Conservation (phyloP, 2,797 vertebrate species). For the Esox masquinongy region DNA sequence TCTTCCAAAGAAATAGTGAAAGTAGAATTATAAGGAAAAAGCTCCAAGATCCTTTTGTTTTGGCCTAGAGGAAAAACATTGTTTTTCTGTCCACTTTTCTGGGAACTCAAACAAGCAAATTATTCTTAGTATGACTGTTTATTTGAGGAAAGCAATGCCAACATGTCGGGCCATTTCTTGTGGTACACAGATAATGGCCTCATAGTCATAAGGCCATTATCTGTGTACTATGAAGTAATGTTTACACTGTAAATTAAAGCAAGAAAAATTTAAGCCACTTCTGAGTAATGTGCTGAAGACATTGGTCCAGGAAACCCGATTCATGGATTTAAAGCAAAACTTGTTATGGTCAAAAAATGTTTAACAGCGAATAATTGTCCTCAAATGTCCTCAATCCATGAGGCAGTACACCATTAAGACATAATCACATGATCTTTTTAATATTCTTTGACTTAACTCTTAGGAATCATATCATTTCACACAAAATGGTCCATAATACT, state of each 20-base stretch:
- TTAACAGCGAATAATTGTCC: not conserved
- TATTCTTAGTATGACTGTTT: not conserved
- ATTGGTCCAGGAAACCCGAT: not conserved
- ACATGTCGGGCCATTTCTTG: not conserved
- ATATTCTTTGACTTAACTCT: slow-evolving; percentile 11
- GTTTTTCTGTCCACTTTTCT: not conserved
- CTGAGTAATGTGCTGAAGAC: not conserved
- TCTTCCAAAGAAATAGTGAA: not conserved
- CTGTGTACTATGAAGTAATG: not conserved
- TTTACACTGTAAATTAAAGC: not conserved
- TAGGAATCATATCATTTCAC: slow-evolving; percentile 3
- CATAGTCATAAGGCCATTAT: not conserved
- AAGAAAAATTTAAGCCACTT: not conserved
- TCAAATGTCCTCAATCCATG: not conserved
- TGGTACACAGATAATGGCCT: no score
- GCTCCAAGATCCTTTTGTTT: not conserved
- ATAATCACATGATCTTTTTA: not conserved
- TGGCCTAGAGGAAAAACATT: not conserved
- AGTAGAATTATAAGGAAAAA: not conserved
- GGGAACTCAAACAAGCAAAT: not conserved
- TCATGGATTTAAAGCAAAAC: not conserved
- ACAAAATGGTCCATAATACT: slow-evolving; percentile 5
- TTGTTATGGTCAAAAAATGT: not conserved
- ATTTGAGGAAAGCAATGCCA: not conserved
- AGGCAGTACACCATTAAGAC: not conserved